phyloP scores from a whole-genome alignment of 2,113 vertebrate species.

The Sorex fumeus region DNA sequence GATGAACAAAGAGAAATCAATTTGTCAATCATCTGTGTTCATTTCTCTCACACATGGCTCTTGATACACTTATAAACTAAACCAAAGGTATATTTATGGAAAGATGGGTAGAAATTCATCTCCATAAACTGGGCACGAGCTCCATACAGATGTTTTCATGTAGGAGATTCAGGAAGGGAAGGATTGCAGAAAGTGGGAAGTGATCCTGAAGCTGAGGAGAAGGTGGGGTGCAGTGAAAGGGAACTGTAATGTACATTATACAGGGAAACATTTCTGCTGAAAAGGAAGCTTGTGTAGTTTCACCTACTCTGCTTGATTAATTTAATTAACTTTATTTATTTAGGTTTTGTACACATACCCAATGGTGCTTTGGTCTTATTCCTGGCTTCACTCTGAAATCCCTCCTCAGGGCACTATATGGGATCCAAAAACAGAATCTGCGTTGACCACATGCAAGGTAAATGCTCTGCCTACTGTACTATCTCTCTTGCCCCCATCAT shows the following conservation, averaged over 20 bases:
- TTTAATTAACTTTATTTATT: slow-evolving; percentile 61
- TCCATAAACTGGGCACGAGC: neutral
- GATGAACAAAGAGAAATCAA: slow-evolving; percentile 78
- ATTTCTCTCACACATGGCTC: neutral
- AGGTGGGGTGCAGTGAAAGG: neutral
- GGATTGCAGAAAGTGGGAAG: neutral
- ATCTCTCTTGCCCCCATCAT: neutral
- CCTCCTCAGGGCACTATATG: too few species aligned
- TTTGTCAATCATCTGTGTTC: slow-evolving; percentile 69
- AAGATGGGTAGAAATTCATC: neutral
- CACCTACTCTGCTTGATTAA: slow-evolving; percentile 16
- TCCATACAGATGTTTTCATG: neutral
- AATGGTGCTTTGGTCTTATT: too few species aligned
- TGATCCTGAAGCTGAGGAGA: neutral
- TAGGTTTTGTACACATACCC: too few species aligned
- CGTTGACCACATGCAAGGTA: too few species aligned
- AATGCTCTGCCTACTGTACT: too few species aligned
- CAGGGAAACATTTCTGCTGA: neutral
- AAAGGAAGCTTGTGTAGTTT: neutral
- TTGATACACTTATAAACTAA: slow-evolving; percentile 60
- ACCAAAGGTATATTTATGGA: slow-evolving; percentile 64
- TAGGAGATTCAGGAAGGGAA: neutral
- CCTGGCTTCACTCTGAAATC: too few species aligned
- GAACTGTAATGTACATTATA: neutral
- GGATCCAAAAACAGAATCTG: too few species aligned